Evolutionary conservation across 2,888 invertebrate genomes (phyloP), one percentile per base, ranked within the genome.

Genomic region (Caenorhabditis wallacei): DNA sequence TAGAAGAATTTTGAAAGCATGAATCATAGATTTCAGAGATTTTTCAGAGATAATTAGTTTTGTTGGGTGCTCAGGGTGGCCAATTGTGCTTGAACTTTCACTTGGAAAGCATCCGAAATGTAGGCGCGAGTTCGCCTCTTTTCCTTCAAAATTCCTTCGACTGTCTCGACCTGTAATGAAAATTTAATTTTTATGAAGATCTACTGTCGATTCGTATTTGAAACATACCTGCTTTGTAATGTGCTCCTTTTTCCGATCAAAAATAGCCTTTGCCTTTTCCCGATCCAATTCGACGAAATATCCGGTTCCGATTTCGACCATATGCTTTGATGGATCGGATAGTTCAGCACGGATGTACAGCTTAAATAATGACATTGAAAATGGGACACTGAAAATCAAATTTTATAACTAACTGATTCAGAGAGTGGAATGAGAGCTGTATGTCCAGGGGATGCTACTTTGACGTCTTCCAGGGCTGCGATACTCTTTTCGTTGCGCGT

Each of bases 221-320:
- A 51, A 11, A 30, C 63, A 1, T 11, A 97, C 97, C 94, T 98
- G 97, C 92, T 96, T 96, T 0, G 95, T 95, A 0, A 98, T 95
- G 93, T 96, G 97, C 84, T 95, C 95, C 0, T 96, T 95, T 93
- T 96, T 96, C 69, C 97, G 94, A 92, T 95, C 95, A 92, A 98
- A 98, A 92, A 97, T 98, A 90, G 96, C 96, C 92, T 95, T 95
- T 0, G 96, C 96, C 80, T 95, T 95, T 24, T 94, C 94, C 82
- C 96, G 94, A 90, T 95, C 94, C 94, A 97, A 97, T 93, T 97
- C 96, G 22, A 96, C 96, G 93, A 95, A 98, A 93, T 98, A 98
- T 84, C 98, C 97, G 68, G 98, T 98, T 66, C 98, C 98, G 92
- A 98, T 95, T 93, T 98, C 98, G 87, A 98, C 95, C 37, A 98